Base-by-base conservation (phyloP, 2,797 vertebrate species). In the Enteromius radiatus region DNA sequence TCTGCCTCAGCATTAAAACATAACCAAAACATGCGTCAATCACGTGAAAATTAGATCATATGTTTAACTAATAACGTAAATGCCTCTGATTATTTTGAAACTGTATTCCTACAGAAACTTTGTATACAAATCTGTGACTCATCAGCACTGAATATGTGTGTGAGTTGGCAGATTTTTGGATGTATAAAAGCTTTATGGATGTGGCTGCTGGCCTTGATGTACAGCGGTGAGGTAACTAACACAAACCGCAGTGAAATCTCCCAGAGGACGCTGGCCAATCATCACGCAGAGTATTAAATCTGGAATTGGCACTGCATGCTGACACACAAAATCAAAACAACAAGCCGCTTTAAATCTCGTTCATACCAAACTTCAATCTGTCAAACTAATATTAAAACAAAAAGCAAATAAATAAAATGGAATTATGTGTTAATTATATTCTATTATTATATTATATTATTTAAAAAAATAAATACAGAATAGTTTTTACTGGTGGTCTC, bases 101-200 rank as follows among this genome's bases (percentile, higher is more conserved):
- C n/a, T 0, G n/a, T 41, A 68, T 56, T 23, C 33, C 49, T 56
- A 41, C 47, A 69, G 65, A 79, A 56, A 79, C 21, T 17, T 21
- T 56, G 77, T 69, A 69, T 28, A 69, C 31, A 52, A 68, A 69
- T 21, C 65, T 56, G 23, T 79, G 77, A 41, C 33, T 68, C n/a
- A 79, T 78, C 45, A 36, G 76, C 26, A 14, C 6, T 78, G 76
- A 49, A 49, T n/a, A 65, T 64, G 61, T 4, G 1, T 23, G 21
- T 12, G 9, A 28, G 77, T 56, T 69, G n/a, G 33, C 33, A 52
- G 15, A 56, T 52, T 38, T 43, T 28, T 54, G 33, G n/a, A 54
- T 67, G 33, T 19, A 21, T 54, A 38, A 85, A 88, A 73, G 54
- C 56, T 85, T 86, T 80, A 84, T 87, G 82, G 73, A 64, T 87